These are phyloP conservation scores for Chelonoidis abingdonii DNA, from an alignment of 2,113 vertebrate genomes.

Conservation along the genomic window DNA sequence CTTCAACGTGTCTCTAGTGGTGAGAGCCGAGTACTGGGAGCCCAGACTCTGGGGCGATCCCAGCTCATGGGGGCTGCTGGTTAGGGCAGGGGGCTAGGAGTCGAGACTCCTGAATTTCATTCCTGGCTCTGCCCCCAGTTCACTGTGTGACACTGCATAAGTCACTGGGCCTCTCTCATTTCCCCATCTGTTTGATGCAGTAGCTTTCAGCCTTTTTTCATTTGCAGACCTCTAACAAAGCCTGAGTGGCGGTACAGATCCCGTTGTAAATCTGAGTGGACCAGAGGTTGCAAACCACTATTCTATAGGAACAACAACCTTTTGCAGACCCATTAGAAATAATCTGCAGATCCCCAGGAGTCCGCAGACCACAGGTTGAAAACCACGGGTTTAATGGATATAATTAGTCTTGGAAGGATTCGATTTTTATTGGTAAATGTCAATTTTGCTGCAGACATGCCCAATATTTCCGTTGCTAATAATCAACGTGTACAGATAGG, in stretches of 20 bases:
- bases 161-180: not conserved
- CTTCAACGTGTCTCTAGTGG: not conserved
- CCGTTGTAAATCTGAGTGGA: too few relatives aligned
- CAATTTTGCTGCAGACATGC: not conserved
- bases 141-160: not conserved
- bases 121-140: not conserved
- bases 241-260: too few relatives aligned
- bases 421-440: not conserved
- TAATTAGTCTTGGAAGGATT: not conserved
- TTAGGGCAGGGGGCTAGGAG: not conserved
- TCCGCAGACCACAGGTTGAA: too few relatives aligned
- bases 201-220: not conserved
- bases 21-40: not conserved
- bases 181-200: not conserved
- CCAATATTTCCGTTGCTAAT: not conserved
- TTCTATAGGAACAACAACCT: too few relatives aligned
- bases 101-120: not conserved
- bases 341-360: too few relatives aligned
- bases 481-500: not conserved
- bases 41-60: not conserved
- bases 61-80: not conserved
- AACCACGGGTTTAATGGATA: not conserved
- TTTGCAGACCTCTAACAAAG: too few relatives aligned
- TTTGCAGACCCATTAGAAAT: too few relatives aligned
- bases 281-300: too few relatives aligned